These are phyloP conservation scores for Spondyliosoma cantharus DNA, from an alignment of 2,797 vertebrate species.

Conservation along the genomic window DNA sequence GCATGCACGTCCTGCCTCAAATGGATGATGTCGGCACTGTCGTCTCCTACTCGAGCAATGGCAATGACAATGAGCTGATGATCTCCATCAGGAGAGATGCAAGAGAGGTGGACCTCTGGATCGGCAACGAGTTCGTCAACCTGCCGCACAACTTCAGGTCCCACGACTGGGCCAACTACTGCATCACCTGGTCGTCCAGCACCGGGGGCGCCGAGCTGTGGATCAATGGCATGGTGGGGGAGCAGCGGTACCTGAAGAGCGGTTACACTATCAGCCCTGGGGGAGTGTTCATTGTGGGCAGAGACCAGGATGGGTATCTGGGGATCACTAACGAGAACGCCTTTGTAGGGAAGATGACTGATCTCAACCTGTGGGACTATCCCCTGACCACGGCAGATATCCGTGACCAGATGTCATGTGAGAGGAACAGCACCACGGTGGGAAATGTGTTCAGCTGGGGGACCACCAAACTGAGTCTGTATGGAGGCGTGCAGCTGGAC, in stretches of 20 bases:
- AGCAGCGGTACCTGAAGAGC: slow-evolving; percentile 72
- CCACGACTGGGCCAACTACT: slow-evolving; percentile 86
- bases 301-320: slow-evolving; percentile 84
- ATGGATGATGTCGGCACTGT: slow-evolving; percentile 75
- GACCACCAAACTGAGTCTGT: slow-evolving; percentile 81
- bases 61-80: slow-evolving; percentile 84
- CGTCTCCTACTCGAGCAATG: slow-evolving; percentile 84
- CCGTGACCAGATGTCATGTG: slow-evolving; percentile 81
- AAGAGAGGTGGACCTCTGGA: slow-evolving; percentile 83
- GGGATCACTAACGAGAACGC: slow-evolving; percentile 83
- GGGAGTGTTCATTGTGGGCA: slow-evolving; percentile 83
- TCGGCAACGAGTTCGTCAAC: slow-evolving; percentile 85
- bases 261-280: slow-evolving; percentile 76
- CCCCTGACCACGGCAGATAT: slow-evolving; percentile 78
- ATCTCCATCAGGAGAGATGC: slow-evolving; percentile 73
- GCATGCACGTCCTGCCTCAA: slow-evolving; percentile 82
- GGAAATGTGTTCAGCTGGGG: slow-evolving; percentile 90
- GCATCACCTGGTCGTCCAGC: slow-evolving; percentile 85
- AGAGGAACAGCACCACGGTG: slow-evolving; percentile 59
- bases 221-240: slow-evolving; percentile 84
- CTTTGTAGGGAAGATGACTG: slow-evolving; percentile 85
- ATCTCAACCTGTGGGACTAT: slow-evolving; percentile 87
- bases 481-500: slow-evolving; percentile 86
- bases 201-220: slow-evolving; percentile 78
- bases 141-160: slow-evolving; percentile 79